Base-by-base conservation (phyloP, 2,888 invertebrate genomes). In the Scaptodrosophila latifasciaeformis region DNA sequence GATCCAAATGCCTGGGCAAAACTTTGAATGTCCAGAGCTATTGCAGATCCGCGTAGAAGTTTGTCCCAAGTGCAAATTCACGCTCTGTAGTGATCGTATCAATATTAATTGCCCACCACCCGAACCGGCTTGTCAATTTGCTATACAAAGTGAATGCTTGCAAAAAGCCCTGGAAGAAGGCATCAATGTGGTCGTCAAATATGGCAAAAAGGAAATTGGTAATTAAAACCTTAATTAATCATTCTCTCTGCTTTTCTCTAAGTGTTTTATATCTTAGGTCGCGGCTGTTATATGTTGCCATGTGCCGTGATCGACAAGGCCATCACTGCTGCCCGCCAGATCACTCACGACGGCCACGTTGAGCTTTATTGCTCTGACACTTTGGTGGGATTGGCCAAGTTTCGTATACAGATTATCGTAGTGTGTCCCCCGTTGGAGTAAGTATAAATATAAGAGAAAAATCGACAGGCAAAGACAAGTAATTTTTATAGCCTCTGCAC, bases 351-450 rank as follows among this genome's bases (percentile, higher is more conserved):
- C 0, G 62, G 56, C 37, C 54, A 68, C 13, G 65, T 78, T 13
- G 76, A 78, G 50, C 64, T 75, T 39, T 64, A 60, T 49, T 66
- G 74, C 49, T 62, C 61, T 13, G 76, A 72, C 17, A 66, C 70
- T 31, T 77, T 78, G 5, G 75, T 72, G 30, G 76, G 68, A 54
- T 49, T 67, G 42, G 42, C 48, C 39, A 58, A 49, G 2, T 34
- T 68, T 15, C 59, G 59, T 15, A 59, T 69, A 6, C 40, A 56
- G 39, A 54, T 69, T 54, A 34, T 3, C 15, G 62, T 63, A 67
- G 42, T 54, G 12, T 68, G 72, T 40, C 68, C 44, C 37, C 17
- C 10, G 40, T 9, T 67, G n/a, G 54, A 50, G 68, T 75, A 66
- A 75, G 75, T 75, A 70, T 45, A n/a, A n/a, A n/a, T n/a, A n/a